phyloP scores from a whole-genome alignment of 2,888 invertebrate genomes.

The Morpho helenor region DNA sequence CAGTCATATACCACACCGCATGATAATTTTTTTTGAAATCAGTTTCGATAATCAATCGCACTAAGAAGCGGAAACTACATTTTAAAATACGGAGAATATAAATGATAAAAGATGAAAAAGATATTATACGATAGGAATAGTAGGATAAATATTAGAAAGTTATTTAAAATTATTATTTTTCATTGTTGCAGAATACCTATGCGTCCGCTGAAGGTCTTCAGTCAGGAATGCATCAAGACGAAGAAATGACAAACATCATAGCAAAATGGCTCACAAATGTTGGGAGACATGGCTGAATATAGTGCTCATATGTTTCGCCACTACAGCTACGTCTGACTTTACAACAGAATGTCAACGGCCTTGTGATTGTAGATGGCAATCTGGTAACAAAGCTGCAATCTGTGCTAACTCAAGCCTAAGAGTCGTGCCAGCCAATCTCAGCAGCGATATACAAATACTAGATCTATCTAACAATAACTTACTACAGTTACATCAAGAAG shows the following conservation, averaged over 20 bases:
- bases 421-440: slow-evolving; percentile 85
- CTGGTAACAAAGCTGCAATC: slow-evolving; percentile 91
- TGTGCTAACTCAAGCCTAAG: slow-evolving; percentile 84
- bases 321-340: slow-evolving; percentile 71
- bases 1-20: no score
- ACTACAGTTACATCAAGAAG: slow-evolving; percentile 81
- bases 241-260: slow-evolving; percentile 67
- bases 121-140: no score
- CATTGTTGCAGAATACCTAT: slow-evolving; percentile 65
- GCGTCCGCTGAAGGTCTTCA: slow-evolving; percentile 45
- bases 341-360: slow-evolving; percentile 82
- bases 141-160: no score
- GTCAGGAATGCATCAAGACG: slow-evolving; percentile 66
- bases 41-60: no score
- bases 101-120: no score
- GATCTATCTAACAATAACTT: slow-evolving; percentile 87
- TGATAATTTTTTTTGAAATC: no score
- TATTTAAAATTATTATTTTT: slow-evolving; percentile 11
- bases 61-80: no score
- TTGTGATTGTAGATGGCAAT: slow-evolving; percentile 92
- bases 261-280: slow-evolving; percentile 74
- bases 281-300: slow-evolving; percentile 72
- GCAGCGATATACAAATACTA: slow-evolving; percentile 84
- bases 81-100: no score
- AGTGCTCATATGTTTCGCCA: slow-evolving; percentile 48